A percentile compares a stretch with the other conserved stretches of the same genome.
phyloP scores from a whole-genome alignment of 2,113 vertebrate species.

The Xyliphius kryptos region DNA sequence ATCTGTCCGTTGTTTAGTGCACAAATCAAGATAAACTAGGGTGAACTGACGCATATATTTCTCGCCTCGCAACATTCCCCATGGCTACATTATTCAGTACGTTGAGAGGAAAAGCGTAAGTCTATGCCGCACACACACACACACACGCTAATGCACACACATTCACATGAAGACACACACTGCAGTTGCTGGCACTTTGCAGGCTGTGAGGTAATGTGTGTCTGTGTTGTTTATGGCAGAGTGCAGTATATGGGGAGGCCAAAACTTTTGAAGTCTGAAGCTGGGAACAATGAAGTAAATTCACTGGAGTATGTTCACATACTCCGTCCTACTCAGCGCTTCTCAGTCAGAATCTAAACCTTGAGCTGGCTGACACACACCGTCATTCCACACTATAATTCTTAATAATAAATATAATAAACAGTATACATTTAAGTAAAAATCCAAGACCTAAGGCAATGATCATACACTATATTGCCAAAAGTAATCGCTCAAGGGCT shows the following conservation, averaged over 20 bases:
- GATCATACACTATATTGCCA: too few relatives aligned
- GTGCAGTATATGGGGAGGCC: conserved; percentile 43
- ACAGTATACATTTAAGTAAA: too few relatives aligned
- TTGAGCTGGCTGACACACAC: background rate
- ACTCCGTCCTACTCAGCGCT: conserved; percentile 46
- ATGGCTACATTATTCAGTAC: conserved; percentile 10
- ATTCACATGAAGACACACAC: too few relatives aligned
- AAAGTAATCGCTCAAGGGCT: too few relatives aligned
- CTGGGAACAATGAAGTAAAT: conserved; percentile 44
- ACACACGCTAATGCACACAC: too few relatives aligned
- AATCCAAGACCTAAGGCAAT: too few relatives aligned
- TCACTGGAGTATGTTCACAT: conserved; percentile 32
- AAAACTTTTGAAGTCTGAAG: conserved; percentile 46
- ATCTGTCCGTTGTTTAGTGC: conserved; percentile 8
- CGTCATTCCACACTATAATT: background rate
- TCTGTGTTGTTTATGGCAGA: conserved; percentile 42
- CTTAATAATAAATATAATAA: too few relatives aligned
- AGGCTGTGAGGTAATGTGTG: conserved; percentile 49
- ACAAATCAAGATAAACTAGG: conserved; percentile 14
- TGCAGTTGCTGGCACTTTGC: conserved; percentile 1
- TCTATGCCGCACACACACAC: too few relatives aligned
- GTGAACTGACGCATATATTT: conserved; percentile 7
- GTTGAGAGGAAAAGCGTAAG: conserved; percentile 8
- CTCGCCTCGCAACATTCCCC: background rate
- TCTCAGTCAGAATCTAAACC: conserved; percentile 14